Evolutionary conservation across 2,113 vertebrate species (phyloP).

Genomic region (Albula glossodonta): DNA sequence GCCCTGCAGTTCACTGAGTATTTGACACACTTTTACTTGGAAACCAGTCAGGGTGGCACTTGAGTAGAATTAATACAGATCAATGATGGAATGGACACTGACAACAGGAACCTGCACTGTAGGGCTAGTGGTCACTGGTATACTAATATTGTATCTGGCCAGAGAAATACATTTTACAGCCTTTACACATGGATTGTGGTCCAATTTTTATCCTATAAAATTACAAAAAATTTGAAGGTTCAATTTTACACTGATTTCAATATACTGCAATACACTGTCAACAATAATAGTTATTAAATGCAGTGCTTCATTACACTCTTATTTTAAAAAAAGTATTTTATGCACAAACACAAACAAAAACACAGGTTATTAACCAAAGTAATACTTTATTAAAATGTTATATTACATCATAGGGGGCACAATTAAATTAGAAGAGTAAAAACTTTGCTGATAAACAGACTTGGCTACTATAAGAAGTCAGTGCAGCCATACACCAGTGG

Average conservation of each 20-base stretch:
- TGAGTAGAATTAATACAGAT: not conserved
- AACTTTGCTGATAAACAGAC: conserved; percentile 19
- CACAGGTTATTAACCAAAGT: conserved; percentile 44
- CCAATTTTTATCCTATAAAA: no score
- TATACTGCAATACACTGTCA: not conserved
- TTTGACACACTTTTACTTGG: not conserved
- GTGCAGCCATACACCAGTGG: conserved; percentile 6
- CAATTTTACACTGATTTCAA: not conserved
- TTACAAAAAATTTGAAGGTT: no score
- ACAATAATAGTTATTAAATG: not conserved
- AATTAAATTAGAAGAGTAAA: conserved; percentile 25
- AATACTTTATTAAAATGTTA: conserved; percentile 55
- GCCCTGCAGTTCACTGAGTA: not conserved
- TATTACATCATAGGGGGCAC: conserved; percentile 42
- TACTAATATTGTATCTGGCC: not conserved
- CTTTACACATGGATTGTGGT: no score
- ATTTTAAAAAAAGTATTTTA: not conserved
- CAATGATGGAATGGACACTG: not conserved
- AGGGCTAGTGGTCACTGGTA: not conserved
- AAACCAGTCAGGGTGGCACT: not conserved
- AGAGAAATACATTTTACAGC: not conserved
- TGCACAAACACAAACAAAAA: not conserved
- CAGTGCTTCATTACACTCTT: not conserved
- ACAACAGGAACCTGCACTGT: not conserved
- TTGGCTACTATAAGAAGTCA: not conserved